phyloP scores from a whole-genome alignment of 2,888 invertebrate species.

The Drosophila mimica region DNA sequence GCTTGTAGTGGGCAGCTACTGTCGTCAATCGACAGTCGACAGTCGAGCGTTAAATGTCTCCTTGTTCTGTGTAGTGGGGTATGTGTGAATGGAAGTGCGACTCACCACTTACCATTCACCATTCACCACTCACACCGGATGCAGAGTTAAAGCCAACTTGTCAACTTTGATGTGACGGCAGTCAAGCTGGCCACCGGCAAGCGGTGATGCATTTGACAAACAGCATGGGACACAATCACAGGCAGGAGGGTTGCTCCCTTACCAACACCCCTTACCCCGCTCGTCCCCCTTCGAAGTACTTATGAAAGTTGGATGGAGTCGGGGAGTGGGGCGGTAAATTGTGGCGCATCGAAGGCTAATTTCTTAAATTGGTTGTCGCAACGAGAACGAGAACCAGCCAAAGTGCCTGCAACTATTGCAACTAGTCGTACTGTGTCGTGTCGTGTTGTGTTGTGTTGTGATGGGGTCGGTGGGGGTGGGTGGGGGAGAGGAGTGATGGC shows the following conservation, averaged over 20 bases:
- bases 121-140: slow-evolving; percentile 16
- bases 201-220: slow-evolving; percentile 80
- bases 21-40: slow-evolving; percentile 22
- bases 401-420: slow-evolving; percentile 52
- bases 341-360: slow-evolving; percentile 66
- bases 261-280: not conserved
- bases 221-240: slow-evolving; percentile 53
- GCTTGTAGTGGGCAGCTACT: slow-evolving; percentile 49
- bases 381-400: slow-evolving; percentile 42
- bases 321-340: not conserved
- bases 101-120: not conserved
- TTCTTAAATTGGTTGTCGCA: slow-evolving; percentile 76
- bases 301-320: slow-evolving; percentile 14
- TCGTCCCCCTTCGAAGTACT: not conserved
- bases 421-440: not conserved
- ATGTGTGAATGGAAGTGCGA: slow-evolving; percentile 1
- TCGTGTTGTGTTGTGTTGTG: not conserved
- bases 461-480: not conserved
- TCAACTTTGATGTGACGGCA: slow-evolving; percentile 68
- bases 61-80: not conserved
- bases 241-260: slow-evolving; percentile 12
- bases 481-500: not conserved
- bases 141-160: slow-evolving; percentile 75
- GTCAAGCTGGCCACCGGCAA: slow-evolving; percentile 74
- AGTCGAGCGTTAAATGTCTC: slow-evolving; percentile 26